phyloP scores from a whole-genome alignment of 2,888 invertebrate genomes.

The Dermolepida albohirtum region DNA sequence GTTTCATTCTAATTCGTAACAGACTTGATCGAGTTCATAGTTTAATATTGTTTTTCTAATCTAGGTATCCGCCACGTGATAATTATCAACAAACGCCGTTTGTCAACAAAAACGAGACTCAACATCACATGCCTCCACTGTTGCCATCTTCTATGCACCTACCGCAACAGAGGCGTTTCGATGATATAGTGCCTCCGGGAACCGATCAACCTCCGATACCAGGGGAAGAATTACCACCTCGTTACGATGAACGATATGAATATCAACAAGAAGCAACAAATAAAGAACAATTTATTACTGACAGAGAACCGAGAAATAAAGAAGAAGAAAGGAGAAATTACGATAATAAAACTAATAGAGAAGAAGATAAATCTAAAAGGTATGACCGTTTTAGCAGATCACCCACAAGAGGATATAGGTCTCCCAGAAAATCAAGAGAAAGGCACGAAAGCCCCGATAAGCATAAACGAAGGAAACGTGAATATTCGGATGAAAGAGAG shows the following conservation, averaged over 20 bases:
- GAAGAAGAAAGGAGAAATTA: constrained; percentile 59
- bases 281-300: constrained; percentile 52
- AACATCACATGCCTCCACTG: constrained; percentile 48
- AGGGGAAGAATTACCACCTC: constrained; percentile 70
- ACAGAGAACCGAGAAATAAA: constrained; percentile 65
- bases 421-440: constrained; percentile 46
- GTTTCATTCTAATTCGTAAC: not conserved
- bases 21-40: not conserved
- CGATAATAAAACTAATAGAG: constrained; percentile 51
- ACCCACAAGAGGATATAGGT: constrained; percentile 25
- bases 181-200: constrained; percentile 73
- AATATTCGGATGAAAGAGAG: constrained; percentile 58
- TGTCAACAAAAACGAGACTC: constrained; percentile 40
- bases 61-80: constrained; percentile 59
- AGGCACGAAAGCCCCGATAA: constrained; percentile 57
- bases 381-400: constrained; percentile 37
- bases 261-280: constrained; percentile 12
- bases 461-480: constrained; percentile 58
- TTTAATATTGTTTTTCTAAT: constrained; percentile 42
- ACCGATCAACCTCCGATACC: constrained; percentile 72
- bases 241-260: constrained; percentile 62
- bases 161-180: constrained; percentile 59
- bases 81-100: constrained; percentile 44
- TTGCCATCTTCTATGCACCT: constrained; percentile 51
- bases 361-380: constrained; percentile 38